Evolutionary conservation across 2,797 vertebrate species (phyloP), one percentile per base, ranked within the genome.

Genomic region (Benthosema pterotum): DNA sequence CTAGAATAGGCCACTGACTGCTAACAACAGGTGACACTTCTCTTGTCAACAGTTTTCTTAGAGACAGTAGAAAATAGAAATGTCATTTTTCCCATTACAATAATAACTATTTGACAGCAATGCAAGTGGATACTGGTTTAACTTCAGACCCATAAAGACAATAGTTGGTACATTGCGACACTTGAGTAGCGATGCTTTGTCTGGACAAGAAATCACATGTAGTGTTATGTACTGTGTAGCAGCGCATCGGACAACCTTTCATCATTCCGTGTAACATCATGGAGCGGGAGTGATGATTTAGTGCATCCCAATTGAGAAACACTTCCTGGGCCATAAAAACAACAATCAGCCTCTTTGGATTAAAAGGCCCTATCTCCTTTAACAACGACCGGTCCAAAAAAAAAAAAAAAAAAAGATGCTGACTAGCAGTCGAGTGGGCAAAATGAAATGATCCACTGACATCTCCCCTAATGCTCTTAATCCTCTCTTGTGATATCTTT

Each of bases 311-410:
- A 88, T 80, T 22, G 38, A 82, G 80, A 84, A 86, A 85, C 79
- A 87, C 83, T 87, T 89, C 80, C 70, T 13, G 77, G 59, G 77
- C 74, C 78, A 69, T 88, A 88, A 91, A 90, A 87, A 82, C 79
- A 85, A 88, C 84, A 87, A 89, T 86, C 79, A 81, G 74, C 72
- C 78, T 85, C 77, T 84, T 85, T 78, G 71, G 77, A 86, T 87
- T 88, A 84, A 86, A 86, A 82, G 78, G 79, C 80, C 71, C 71
- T 74, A 87, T 83, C 81, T 86, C 72, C 75, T 87, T 86, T 88
- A 86, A 86, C 70, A 89, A 88, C 81, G 82, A 85, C 72, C 57
- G 57, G 63, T 67, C 63, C 42, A 17, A 42, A 13, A 17, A 45
- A 17, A 19, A 57, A 72, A 69, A 59, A 42, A 75, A 77, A 79